phyloP scores from a whole-genome alignment of 2,888 invertebrate species.

The Temnothorax ravouxi region DNA sequence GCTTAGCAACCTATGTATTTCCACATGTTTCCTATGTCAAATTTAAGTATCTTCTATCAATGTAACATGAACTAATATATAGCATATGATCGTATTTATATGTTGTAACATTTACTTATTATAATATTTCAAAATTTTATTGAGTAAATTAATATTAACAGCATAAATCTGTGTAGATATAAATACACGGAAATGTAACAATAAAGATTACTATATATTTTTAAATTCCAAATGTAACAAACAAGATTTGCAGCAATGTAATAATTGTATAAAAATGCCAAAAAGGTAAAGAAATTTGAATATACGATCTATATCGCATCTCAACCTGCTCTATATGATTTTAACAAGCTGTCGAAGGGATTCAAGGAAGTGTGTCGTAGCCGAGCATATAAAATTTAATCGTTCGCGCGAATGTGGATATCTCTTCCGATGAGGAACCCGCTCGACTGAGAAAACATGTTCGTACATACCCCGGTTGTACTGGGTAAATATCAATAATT shows the following conservation, averaged over 20 bases:
- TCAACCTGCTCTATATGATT: neutral
- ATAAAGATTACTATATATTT: neutral
- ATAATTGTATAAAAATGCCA: neutral
- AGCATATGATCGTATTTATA: neutral
- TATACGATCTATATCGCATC: neutral
- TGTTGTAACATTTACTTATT: neutral
- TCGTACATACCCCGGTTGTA: conserved; percentile 16
- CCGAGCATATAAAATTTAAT: conserved; percentile 37
- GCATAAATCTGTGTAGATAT: neutral
- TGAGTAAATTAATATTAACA: neutral
- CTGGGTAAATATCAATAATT: conserved; percentile 55
- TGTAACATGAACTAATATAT: neutral
- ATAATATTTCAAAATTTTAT: neutral
- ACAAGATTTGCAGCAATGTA: neutral
- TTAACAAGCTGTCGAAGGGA: neutral
- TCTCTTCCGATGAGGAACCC: conserved; percentile 10
- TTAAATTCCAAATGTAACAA: neutral
- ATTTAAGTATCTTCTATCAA: neutral
- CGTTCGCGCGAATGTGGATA: conserved; percentile 15
- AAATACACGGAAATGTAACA: neutral
- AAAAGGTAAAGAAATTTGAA: neutral
- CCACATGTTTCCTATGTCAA: neutral
- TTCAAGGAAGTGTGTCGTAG: conserved; percentile 10
- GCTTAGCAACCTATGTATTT: neutral
- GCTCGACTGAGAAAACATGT: neutral